A percentile compares a stretch with the other conserved stretches of the same genome.
Evolutionary conservation across 2,797 vertebrate species (phyloP).

Genomic region (Mormyrus hasselquistii): DNA sequence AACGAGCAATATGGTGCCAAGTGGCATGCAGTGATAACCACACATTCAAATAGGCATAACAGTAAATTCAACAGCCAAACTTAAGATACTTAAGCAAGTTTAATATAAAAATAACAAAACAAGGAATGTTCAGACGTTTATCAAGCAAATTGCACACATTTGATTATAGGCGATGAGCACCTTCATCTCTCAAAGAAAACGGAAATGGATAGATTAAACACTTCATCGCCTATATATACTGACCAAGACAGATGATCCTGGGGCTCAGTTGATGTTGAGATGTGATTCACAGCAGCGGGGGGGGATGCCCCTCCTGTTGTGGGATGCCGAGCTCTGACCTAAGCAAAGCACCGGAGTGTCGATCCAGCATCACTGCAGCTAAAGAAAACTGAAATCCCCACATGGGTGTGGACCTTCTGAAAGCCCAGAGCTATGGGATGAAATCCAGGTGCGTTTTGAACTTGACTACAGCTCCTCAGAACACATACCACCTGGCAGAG

Average conservation of each 20-base stretch:
- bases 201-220: background rate
- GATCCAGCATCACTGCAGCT: background rate
- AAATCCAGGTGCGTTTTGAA: background rate
- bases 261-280: background rate
- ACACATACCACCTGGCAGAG: background rate
- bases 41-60: background rate
- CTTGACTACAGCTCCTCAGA: background rate
- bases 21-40: background rate
- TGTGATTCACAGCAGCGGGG: background rate
- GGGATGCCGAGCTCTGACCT: background rate
- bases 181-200: background rate
- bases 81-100: background rate
- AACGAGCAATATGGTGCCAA: no score
- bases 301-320: background rate
- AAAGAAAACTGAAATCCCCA: background rate
- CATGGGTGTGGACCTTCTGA: background rate
- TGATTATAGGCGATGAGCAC: background rate
- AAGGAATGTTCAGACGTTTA: background rate
- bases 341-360: background rate
- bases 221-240: background rate
- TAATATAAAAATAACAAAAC: conserved; percentile 18
- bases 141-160: background rate
- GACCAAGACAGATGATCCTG: background rate
- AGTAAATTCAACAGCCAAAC: background rate
- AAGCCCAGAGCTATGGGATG: background rate